Percentiles rank a stretch among this genome's conserved stretches.
These are phyloP conservation scores for Diadumene lineata DNA, from an alignment of 92 coral and sea anemone species.

Conservation along the genomic window DNA sequence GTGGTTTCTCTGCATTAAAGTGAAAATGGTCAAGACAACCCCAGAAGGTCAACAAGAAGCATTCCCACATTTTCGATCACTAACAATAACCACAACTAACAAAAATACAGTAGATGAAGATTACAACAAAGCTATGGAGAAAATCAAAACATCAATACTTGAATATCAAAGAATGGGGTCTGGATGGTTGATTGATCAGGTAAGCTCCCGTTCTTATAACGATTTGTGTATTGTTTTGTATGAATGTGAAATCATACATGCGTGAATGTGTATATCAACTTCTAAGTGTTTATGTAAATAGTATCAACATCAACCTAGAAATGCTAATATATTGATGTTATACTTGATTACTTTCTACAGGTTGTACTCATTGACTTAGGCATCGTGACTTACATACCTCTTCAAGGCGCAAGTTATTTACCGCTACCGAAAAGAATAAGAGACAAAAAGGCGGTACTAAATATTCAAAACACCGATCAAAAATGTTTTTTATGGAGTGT, in stretches of 20 bases:
- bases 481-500: too few relatives aligned
- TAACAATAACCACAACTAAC: constrained; percentile 14
- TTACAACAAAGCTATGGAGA: constrained; percentile 13
- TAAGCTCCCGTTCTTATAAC: too few relatives aligned
- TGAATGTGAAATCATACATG: too few relatives aligned
- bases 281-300: too few relatives aligned
- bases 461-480: constrained; percentile 42
- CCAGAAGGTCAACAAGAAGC: constrained; percentile 25
- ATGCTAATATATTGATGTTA: too few relatives aligned
- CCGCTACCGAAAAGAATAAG: too few relatives aligned
- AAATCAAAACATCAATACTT: constrained; percentile 22
- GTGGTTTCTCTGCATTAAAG: constrained; percentile 20
- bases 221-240: too few relatives aligned
- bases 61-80: constrained; percentile 45
- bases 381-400: constrained; percentile 39
- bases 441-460: constrained; percentile 53
- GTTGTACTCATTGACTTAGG: constrained; percentile 35
- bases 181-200: constrained; percentile 30
- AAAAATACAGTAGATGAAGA: constrained; percentile 18
- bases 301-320: too few relatives aligned
- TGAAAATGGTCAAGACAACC: constrained; percentile 16
- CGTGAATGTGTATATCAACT: too few relatives aligned
- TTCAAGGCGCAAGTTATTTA: constrained; percentile 44
- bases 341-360: too few relatives aligned
- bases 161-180: constrained; percentile 23